Percentiles rank a stretch among this genome's conserved stretches.
Evolutionary conservation across 2,113 vertebrate genomes (phyloP).

Genomic region (Hirundichthys speculiger): DNA sequence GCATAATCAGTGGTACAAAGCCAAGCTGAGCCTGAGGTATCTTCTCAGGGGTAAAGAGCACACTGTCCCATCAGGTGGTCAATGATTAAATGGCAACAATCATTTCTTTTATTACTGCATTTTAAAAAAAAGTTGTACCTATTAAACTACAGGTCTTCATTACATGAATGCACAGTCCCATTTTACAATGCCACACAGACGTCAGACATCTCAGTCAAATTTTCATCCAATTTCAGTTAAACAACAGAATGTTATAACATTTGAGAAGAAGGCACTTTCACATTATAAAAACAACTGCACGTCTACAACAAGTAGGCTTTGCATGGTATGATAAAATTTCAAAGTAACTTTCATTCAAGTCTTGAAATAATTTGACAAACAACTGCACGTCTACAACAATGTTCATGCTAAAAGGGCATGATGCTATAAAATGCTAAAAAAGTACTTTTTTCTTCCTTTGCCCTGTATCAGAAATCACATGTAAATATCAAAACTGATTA

Average conservation of each 20-base stretch:
- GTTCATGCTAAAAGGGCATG: conserved; percentile 14
- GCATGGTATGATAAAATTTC: conserved; percentile 34
- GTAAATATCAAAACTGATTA: conserved; percentile 41
- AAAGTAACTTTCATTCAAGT: conserved; percentile 19
- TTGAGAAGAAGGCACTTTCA: conserved; percentile 55
- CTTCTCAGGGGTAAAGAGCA: neutral
- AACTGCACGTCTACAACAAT: too few relatives aligned
- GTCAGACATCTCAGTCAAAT: conserved; percentile 6
- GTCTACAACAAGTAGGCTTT: conserved; percentile 29
- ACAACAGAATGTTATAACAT: conserved; percentile 33
- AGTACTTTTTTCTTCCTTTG: neutral
- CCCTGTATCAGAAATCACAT: conserved; percentile 30
- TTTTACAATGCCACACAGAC: conserved; percentile 24
- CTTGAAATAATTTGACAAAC: conserved; percentile 16
- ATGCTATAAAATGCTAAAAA: conserved; percentile 21
- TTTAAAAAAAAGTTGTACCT: conserved; percentile 11
- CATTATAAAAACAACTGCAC: conserved; percentile 32
- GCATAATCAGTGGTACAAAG: conserved; percentile 10
- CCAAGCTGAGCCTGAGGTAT: neutral
- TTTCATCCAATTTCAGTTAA: too few relatives aligned
- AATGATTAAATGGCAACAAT: conserved; percentile 20
- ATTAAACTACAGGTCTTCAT: conserved; percentile 6
- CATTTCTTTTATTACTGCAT: conserved; percentile 37
- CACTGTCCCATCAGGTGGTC: neutral
- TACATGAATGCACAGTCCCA: conserved; percentile 26